Evolutionary conservation across 2,797 vertebrate genomes (phyloP), one percentile per base, ranked within the genome.

Genomic region (Channa striata): DNA sequence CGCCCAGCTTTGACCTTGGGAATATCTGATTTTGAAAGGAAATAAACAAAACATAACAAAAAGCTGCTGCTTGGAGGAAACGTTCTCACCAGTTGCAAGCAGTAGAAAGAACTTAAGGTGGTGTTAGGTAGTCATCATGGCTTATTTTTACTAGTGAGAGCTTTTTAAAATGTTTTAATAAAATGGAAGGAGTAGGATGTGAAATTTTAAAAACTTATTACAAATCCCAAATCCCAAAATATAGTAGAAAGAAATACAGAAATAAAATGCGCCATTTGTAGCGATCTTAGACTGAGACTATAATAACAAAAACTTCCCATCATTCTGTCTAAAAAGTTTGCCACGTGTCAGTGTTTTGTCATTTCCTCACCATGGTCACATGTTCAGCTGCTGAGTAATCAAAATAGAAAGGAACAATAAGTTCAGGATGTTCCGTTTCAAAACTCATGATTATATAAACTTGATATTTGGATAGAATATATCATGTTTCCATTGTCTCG

Each of bases 301-400:
- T 54, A 17, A 42, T 64, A 2, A 37, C 1, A 6, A n/a, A n/a
- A n/a, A n/a, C 16, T 11, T 33, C 21, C 30, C 30, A 2, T 2
- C 13, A 1, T 20, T 52, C 11, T n/a, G 16, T 42, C 36, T 65
- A 10, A 21, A 49, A 66, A 17, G 12, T 23, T 70, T 70, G 75
- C 54, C 43, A 50, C 66, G 37, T 57, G 40, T 81, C 20, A 11
- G 47, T n/a, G n/a, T 70, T 74, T 49, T 46, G 63, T 82, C 80
- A 89, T 84, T 90, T 93, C 89, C 91, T 74, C 49, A 34, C 1
- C 72, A 36, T 19, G 34, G 61, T 86, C 87, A 90, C 87, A 88
- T 88, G 86, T 58, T 59, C 59, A 80, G 87, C 83, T 92, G 90
- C 91, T 92, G 91, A 94, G 74, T 88, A 88, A 87, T 80, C 87